phyloP scores from a whole-genome alignment of 2,113 vertebrate genomes.

The Hypocryptadius cinnamomeus region DNA sequence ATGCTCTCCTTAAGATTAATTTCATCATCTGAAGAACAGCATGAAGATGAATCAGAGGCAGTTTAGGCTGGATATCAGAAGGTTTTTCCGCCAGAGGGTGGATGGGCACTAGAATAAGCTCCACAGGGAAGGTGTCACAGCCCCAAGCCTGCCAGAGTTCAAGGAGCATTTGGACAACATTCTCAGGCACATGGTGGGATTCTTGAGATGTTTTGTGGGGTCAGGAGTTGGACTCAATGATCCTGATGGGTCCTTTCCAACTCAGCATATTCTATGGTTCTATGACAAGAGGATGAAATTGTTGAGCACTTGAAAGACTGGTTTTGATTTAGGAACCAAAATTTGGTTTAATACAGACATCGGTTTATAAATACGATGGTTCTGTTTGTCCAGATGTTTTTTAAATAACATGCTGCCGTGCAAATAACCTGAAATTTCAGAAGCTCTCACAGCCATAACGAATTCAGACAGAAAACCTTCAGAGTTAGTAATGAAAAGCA shows the following conservation, averaged over 20 bases:
- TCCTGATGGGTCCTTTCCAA: neutral
- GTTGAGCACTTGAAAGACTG: neutral
- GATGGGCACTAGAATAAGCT: neutral
- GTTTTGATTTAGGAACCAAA: neutral
- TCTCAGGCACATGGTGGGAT: neutral
- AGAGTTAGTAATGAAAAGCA: constrained; percentile 14
- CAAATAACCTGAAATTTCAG: constrained; percentile 1
- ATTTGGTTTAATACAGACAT: neutral
- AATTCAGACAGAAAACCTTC: neutral
- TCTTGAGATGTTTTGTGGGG: neutral
- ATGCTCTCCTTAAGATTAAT: neutral
- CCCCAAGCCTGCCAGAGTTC: neutral
- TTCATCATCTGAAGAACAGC: neutral
- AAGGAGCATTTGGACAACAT: neutral
- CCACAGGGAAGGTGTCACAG: neutral
- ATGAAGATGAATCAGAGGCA: neutral
- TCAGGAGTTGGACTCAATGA: neutral
- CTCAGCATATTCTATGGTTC: neutral
- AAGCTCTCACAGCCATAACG: neutral
- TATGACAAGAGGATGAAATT: neutral
- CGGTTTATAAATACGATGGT: neutral
- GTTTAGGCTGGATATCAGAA: neutral
- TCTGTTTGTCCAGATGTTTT: neutral
- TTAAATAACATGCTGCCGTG: neutral
- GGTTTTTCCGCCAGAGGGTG: neutral